Evolutionary conservation across 2,888 invertebrate genomes (phyloP).

Genomic region (Eristalinus aeneus): DNA sequence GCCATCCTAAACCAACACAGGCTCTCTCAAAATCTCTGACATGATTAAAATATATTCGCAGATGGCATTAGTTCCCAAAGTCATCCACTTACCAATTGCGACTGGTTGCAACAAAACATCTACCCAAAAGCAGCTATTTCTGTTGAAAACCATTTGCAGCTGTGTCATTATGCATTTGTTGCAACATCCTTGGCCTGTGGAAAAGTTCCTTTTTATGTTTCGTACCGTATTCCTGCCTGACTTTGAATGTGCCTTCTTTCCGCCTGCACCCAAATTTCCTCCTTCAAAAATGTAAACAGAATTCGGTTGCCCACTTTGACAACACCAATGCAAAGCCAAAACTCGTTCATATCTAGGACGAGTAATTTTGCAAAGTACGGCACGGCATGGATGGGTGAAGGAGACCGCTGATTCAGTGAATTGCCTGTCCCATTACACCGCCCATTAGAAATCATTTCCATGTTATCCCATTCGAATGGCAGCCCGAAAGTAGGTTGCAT

Average conservation of each 20-base stretch:
- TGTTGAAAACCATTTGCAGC: neutral
- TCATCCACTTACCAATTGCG: neutral
- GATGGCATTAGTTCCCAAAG: neutral
- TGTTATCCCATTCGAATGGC: conserved; percentile 51
- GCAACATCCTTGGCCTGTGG: neutral
- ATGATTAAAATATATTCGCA: neutral
- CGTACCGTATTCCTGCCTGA: neutral
- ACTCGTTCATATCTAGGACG: conserved; percentile 5
- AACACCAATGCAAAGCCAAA: neutral
- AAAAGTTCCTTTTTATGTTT: neutral
- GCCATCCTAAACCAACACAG: neutral
- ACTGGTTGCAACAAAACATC: neutral
- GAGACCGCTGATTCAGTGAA: conserved; percentile 21
- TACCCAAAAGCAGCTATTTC: neutral
- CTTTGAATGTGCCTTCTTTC: neutral
- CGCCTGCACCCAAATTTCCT: neutral
- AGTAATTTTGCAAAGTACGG: conserved; percentile 15
- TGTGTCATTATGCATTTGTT: neutral
- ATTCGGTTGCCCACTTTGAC: neutral
- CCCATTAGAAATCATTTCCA: conserved; percentile 56
- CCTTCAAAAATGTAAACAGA: neutral
- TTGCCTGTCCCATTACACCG: conserved; percentile 31
- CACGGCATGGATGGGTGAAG: neutral
- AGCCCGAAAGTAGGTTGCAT: conserved; percentile 42
- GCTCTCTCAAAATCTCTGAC: neutral